Evolutionary conservation across 2,888 invertebrate species (phyloP).

Genomic region (Drosophila mercatorum): DNA sequence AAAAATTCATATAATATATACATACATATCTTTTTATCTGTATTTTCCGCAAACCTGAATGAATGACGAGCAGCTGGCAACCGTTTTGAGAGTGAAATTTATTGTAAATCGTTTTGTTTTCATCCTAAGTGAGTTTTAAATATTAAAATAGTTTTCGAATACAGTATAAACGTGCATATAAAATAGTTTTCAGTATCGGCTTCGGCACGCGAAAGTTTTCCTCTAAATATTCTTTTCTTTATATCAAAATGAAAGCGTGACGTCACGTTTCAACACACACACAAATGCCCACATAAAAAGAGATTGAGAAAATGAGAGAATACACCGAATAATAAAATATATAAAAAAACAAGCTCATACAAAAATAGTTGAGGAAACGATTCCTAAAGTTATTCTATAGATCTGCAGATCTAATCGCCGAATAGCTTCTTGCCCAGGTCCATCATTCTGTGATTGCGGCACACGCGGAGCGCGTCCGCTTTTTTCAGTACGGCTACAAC

Average conservation of each 20-base stretch:
- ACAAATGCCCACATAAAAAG: slow-evolving; percentile 49
- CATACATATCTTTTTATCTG: background rate
- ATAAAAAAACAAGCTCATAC: slow-evolving; percentile 39
- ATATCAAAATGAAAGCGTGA: slow-evolving; percentile 40
- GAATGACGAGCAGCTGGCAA: slow-evolving; percentile 50
- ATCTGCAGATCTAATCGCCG: slow-evolving; percentile 88
- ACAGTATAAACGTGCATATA: slow-evolving; percentile 62
- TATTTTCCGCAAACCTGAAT: slow-evolving; percentile 29
- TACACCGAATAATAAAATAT: slow-evolving; percentile 32
- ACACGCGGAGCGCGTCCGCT: slow-evolving; percentile 92
- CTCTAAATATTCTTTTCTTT: slow-evolving; percentile 5
- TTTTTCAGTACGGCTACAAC: slow-evolving; percentile 92
- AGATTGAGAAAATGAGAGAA: slow-evolving; percentile 16
- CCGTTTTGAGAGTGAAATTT: slow-evolving; percentile 50
- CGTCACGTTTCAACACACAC: slow-evolving; percentile 49
- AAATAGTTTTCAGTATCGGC: slow-evolving; percentile 33
- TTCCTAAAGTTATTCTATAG: slow-evolving; percentile 26
- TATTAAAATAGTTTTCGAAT: slow-evolving; percentile 52
- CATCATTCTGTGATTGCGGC: slow-evolving; percentile 94
- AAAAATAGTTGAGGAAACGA: slow-evolving; percentile 49
- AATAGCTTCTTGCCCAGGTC: slow-evolving; percentile 94
- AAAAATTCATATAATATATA: background rate
- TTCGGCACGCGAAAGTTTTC: slow-evolving; percentile 30
- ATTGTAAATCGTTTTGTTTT: slow-evolving; percentile 41
- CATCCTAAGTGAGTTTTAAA: slow-evolving; percentile 49